These are phyloP conservation scores for Beroe forskalii DNA, from an alignment of 37 sponge, comb jelly and placozoan species.

Conservation along the genomic window DNA sequence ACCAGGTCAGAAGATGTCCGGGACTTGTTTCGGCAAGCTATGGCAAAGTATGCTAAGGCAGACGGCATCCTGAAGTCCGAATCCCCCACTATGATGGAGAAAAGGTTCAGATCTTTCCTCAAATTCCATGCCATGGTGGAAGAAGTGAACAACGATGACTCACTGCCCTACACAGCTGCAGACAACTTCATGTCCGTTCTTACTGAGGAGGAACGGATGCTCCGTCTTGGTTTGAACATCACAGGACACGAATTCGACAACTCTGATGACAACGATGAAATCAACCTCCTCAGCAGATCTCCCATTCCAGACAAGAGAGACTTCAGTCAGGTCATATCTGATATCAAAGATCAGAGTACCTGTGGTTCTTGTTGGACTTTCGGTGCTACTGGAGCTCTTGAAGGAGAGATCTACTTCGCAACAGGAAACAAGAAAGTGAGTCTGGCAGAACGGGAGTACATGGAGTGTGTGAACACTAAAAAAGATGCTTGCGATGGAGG, in stretches of 20 bases:
- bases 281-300: background rate
- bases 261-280: background rate
- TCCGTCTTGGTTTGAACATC: background rate
- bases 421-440: background rate
- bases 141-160: background rate
- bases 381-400: constrained; percentile 28
- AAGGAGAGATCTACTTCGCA: constrained; percentile 38
- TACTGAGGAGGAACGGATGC: background rate
- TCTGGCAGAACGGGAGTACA: constrained; percentile 26
- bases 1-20: background rate
- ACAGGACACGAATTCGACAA: background rate
- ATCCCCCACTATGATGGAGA: background rate
- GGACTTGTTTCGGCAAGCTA: background rate
- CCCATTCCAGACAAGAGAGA: background rate
- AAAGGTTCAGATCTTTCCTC: background rate
- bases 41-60: background rate
- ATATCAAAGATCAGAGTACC: constrained; percentile 22
- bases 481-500: constrained; percentile 11
- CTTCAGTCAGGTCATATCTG: constrained; percentile 19
- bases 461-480: constrained; percentile 6
- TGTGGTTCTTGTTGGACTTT: constrained; percentile 53
- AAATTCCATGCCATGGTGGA: background rate
- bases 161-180: background rate
- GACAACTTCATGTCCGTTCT: background rate
- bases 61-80: background rate